phyloP scores from a whole-genome alignment of 2,888 invertebrate genomes.

The Machimus rusticus region DNA sequence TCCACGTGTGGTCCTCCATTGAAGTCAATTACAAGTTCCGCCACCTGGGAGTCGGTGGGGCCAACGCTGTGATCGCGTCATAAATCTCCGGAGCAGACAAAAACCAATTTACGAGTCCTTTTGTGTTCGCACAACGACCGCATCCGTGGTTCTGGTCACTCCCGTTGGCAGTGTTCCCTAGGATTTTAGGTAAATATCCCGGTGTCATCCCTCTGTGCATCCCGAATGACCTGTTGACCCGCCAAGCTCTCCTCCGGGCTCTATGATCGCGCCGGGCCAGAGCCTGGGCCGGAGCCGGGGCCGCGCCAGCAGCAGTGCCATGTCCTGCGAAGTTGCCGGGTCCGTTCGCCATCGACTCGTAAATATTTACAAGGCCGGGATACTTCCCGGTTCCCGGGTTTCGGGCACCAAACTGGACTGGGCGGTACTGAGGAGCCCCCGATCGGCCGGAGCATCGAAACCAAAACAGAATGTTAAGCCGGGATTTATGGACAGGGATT shows the following conservation, averaged over 20 bases:
- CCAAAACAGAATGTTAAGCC: slow-evolving; percentile 33
- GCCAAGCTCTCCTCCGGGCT: neutral
- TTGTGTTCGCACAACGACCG: slow-evolving; percentile 42
- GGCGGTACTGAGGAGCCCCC: neutral
- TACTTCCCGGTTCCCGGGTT: neutral
- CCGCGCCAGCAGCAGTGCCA: neutral
- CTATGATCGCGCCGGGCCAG: neutral
- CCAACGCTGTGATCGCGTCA: slow-evolving; percentile 14
- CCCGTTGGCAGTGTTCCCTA: neutral
- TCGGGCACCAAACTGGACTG: neutral
- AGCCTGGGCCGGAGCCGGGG: neutral
- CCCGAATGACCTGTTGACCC: slow-evolving; percentile 40
- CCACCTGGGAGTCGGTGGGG: slow-evolving; percentile 18
- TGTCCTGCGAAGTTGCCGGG: neutral
- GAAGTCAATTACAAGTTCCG: slow-evolving; percentile 35
- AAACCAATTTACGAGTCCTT: slow-evolving; percentile 43
- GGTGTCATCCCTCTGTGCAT: slow-evolving; percentile 35
- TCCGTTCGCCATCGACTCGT: slow-evolving; percentile 1
- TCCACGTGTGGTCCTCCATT: slow-evolving; percentile 30
- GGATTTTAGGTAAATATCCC: slow-evolving; percentile 41
- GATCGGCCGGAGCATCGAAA: neutral
- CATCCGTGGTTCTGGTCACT: slow-evolving; percentile 38
- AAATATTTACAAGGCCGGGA: slow-evolving; percentile 31
- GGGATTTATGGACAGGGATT: slow-evolving; percentile 39
- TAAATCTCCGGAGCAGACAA: slow-evolving; percentile 43